Evolutionary conservation across 2,113 vertebrate species (phyloP).

Genomic region (Nothoprocta perdicaria): DNA sequence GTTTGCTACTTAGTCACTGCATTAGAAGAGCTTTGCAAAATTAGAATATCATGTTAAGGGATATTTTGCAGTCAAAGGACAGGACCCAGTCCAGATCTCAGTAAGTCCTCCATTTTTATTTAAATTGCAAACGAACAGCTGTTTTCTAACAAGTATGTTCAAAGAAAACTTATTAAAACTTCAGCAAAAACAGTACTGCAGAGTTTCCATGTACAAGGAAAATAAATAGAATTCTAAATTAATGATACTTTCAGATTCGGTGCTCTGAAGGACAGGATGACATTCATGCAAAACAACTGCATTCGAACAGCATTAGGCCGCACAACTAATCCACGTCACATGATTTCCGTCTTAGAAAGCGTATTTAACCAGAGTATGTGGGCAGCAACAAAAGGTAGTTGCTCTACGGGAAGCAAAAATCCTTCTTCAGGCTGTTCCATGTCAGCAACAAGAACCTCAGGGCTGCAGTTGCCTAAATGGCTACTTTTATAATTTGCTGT

Average conservation of each 20-base stretch:
- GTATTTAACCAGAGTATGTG: slow-evolving; percentile 42
- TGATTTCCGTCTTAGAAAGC: slow-evolving; percentile 19
- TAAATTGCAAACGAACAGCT: not conserved
- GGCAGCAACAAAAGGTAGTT: slow-evolving; percentile 4
- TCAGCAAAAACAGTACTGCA: not conserved
- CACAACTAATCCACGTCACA: not conserved
- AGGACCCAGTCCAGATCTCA: not conserved
- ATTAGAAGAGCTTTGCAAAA: not conserved
- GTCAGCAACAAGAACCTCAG: slow-evolving; percentile 21
- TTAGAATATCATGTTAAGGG: not conserved
- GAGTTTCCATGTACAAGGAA: slow-evolving; percentile 23
- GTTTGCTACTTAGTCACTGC: not conserved
- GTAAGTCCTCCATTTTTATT: not conserved
- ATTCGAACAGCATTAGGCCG: not conserved
- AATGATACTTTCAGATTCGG: slow-evolving; percentile 18
- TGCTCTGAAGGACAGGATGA: slow-evolving; percentile 14
- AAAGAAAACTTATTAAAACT: slow-evolving; percentile 23
- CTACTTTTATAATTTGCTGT: not conserved
- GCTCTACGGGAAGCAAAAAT: not conserved
- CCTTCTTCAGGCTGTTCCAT: slow-evolving; percentile 21
- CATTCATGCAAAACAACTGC: not conserved
- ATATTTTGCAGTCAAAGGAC: not conserved
- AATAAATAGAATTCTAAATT: slow-evolving; percentile 44
- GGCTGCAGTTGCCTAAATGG: slow-evolving; percentile 14
- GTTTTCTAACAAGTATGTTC: not conserved